Evolutionary conservation across 1,140 invertebrate genomes (phyloP), one percentile per base, ranked within the genome.

Genomic region (Drosophila nannoptera): DNA sequence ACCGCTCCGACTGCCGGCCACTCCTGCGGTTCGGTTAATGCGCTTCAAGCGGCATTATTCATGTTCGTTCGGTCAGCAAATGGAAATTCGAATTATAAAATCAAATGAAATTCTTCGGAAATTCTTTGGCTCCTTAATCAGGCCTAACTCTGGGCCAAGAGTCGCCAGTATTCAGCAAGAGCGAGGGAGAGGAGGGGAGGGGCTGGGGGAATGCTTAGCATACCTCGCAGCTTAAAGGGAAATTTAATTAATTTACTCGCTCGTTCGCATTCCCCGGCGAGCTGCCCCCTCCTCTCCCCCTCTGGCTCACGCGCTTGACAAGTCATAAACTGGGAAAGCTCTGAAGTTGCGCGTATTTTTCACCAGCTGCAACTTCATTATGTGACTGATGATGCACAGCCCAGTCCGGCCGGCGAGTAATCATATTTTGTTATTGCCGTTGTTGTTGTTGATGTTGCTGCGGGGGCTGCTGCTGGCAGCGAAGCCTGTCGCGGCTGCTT

Each of bases 341-440:
- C 60, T 56, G 31, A 76, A 75, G 72, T 70, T 78, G 66, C 63
- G 76, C 75, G 56, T 59, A 75, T 67, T 78, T 80, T 73, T 60
- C 69, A 76, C 69, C 80, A 77, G 76, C 80, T 86, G 80, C 81
- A 84, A 81, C 81, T 84, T 76, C 80, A 84, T 84, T 84, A 84
- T 84, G 81, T 84, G 81, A 84, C 81, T 84, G 73, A 83, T 84
- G 80, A 86, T 86, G 73, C 77, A 74, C 76, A 76, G 60, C 43
- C 78, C 61, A 63, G 48, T 43, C 22, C 22, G 22, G 66, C 48
- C 77, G 77, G 69, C 59, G 77, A 80, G 77, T 84, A 86, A 76
- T 84, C 77, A 70, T 72, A 61, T 68, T 70, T 69, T 73, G 69
- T 71, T 58, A 53, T 36, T 53, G 48, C 33, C 29, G 40, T 58